These are phyloP conservation scores for Branchinecta sandiegonensis DNA, from an alignment of 2,888 invertebrate genomes.

Conservation along the genomic window DNA sequence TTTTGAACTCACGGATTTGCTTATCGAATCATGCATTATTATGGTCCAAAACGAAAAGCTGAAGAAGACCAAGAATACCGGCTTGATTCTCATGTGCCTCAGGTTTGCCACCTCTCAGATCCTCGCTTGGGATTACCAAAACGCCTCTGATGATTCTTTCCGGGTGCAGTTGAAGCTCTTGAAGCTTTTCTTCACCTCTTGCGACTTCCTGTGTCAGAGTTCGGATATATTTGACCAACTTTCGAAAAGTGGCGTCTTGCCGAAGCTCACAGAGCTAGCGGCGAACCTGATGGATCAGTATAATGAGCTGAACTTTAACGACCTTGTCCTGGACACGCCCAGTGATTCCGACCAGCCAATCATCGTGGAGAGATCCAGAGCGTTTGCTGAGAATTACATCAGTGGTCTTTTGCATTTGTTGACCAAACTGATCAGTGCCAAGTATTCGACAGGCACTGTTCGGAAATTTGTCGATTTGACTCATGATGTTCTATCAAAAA, in stretches of 20 bases:
- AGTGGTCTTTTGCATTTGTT: background rate
- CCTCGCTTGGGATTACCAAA: conserved; percentile 8
- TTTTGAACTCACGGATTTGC: background rate
- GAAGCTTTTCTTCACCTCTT: background rate
- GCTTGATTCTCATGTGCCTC: background rate
- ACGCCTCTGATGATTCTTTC: conserved; percentile 1
- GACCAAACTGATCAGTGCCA: background rate
- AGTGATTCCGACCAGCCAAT: background rate
- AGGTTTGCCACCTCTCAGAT: conserved; percentile 1
- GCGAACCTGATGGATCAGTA: background rate
- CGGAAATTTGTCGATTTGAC: conserved; percentile 8
- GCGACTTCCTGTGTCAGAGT: conserved; percentile 3
- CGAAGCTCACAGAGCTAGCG: background rate
- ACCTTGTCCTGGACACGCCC: background rate
- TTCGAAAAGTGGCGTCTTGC: background rate
- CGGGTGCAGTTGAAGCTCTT: background rate
- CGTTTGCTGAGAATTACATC: background rate
- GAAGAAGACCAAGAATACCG: background rate
- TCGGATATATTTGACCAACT: background rate
- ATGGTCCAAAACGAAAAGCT: background rate
- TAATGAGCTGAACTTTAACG: background rate
- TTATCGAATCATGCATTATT: background rate
- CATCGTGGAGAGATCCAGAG: background rate
- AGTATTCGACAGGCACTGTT: background rate
- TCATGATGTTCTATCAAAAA: conserved; percentile 1